phyloP scores from a whole-genome alignment of 2,797 vertebrate species.

The Hydrolagus colliei region DNA sequence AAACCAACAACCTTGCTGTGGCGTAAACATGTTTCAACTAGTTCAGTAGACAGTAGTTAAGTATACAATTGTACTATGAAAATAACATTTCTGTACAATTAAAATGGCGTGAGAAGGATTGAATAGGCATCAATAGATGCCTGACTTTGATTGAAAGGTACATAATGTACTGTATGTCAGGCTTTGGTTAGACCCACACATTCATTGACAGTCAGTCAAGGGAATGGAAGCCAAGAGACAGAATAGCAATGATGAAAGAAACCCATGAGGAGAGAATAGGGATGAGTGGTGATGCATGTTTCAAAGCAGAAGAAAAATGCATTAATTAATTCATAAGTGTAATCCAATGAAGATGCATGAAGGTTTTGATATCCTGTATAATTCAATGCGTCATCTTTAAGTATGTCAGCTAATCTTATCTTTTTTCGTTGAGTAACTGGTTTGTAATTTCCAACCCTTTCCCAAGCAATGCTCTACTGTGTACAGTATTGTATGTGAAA shows the following conservation, averaged over 20 bases:
- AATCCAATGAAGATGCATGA: too few relatives aligned
- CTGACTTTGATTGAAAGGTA: background rate
- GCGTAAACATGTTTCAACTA: background rate
- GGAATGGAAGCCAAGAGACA: background rate
- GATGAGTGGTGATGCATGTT: background rate
- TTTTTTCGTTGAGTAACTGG: too few relatives aligned
- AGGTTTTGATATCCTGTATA: too few relatives aligned
- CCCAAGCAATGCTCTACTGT: too few relatives aligned
- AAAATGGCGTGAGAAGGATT: background rate
- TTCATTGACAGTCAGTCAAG: background rate
- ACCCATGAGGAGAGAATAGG: background rate
- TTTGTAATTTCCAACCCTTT: too few relatives aligned
- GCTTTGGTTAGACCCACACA: background rate
- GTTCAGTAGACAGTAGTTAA: background rate
- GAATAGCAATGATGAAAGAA: background rate
- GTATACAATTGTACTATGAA: background rate
- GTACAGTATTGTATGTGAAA: too few relatives aligned
- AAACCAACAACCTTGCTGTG: background rate
- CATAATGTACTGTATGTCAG: background rate
- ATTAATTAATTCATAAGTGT: too few relatives aligned
- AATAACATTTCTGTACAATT: background rate
- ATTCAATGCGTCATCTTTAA: too few relatives aligned
- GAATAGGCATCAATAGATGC: background rate
- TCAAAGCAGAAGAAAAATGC: background rate
- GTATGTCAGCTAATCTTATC: too few relatives aligned